These are phyloP conservation scores for Antigone vipio DNA, from an alignment of 2,113 vertebrate species.

Conservation along the genomic window DNA sequence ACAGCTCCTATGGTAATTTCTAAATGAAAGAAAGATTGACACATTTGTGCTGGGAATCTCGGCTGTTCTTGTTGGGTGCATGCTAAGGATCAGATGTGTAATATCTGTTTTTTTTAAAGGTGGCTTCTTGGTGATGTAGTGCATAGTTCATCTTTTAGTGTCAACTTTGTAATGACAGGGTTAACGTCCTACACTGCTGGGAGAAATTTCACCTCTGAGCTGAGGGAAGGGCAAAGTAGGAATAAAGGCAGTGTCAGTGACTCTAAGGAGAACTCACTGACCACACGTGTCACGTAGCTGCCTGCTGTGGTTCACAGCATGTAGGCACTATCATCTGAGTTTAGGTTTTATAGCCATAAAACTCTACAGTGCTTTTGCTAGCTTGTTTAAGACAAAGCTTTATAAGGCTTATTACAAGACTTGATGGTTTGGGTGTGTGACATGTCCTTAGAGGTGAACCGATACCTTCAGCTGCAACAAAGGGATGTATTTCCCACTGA, in stretches of 20 bases:
- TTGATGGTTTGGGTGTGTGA: neutral
- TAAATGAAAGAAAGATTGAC: neutral
- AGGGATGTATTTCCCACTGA: neutral
- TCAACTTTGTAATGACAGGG: neutral
- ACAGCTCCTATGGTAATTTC: neutral
- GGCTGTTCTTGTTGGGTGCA: neutral
- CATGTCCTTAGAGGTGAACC: neutral
- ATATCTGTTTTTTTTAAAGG: neutral
- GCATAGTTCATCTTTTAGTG: neutral
- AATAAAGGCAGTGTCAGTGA: neutral
- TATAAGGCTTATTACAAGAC: neutral
- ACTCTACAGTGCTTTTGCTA: neutral
- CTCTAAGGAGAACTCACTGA: neutral
- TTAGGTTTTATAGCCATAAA: neutral
- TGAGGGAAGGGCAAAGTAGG: neutral
- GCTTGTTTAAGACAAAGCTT: neutral
- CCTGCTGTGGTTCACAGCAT: neutral
- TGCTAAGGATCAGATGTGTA: neutral
- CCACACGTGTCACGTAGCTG: neutral
- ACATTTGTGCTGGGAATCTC: neutral
- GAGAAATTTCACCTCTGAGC: neutral
- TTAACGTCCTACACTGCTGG: neutral
- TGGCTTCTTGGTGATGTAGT: neutral
- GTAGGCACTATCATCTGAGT: neutral
- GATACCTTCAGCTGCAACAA: neutral